A percentile compares a stretch with the other conserved stretches of the same genome.
Evolutionary conservation across 2,113 vertebrate species (phyloP).

Genomic region (Saguinus imperator): DNA sequence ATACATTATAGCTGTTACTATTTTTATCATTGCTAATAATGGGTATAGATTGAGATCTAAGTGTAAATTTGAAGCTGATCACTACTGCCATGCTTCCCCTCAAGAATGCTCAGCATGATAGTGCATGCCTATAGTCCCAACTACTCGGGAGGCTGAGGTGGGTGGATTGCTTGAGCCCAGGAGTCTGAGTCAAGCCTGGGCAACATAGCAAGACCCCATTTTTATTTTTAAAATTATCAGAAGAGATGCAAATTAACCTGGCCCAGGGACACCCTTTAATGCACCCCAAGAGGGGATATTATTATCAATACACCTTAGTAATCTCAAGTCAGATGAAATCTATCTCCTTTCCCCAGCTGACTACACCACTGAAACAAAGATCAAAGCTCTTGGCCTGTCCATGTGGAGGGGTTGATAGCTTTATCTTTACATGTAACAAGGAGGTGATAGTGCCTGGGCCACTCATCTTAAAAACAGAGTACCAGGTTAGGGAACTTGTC

Average conservation of each 20-base stretch:
- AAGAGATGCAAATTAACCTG: slow-evolving; percentile 1
- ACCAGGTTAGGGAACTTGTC: background rate
- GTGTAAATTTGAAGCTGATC: slow-evolving; percentile 33
- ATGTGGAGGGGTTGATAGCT: background rate
- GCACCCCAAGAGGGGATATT: background rate
- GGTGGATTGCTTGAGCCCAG: background rate
- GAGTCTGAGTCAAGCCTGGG: background rate
- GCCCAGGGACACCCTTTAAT: slow-evolving; percentile 15
- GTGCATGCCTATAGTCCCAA: background rate
- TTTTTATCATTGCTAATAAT: background rate
- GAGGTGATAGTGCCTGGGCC: background rate
- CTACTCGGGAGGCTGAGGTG: background rate
- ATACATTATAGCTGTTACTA: background rate
- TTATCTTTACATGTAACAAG: slow-evolving; percentile 11
- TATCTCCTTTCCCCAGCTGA: slow-evolving; percentile 11
- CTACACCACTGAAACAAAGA: background rate
- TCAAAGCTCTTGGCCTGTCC: slow-evolving; percentile 2
- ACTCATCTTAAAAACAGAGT: background rate
- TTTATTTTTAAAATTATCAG: background rate
- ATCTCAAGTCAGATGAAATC: slow-evolving; percentile 34
- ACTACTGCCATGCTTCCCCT: background rate
- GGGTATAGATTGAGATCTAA: background rate
- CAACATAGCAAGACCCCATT: background rate
- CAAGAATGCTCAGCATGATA: background rate
- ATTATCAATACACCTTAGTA: background rate